These are phyloP conservation scores for Rhamphomyia laevipes DNA, from an alignment of 2,888 invertebrate genomes.

Conservation along the genomic window DNA sequence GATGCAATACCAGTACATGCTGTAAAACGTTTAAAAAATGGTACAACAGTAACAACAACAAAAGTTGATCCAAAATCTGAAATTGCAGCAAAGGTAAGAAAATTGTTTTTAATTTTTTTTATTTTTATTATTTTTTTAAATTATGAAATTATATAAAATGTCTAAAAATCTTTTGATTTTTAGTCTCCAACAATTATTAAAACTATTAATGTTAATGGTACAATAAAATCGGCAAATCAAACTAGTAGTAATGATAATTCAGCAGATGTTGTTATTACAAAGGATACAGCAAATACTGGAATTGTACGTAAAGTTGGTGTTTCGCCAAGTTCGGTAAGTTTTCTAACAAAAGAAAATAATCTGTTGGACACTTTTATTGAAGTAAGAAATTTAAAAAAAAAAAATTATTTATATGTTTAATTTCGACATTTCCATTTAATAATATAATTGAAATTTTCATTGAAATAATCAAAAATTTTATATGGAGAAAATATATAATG, in stretches of 20 bases:
- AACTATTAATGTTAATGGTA: constrained; percentile 30
- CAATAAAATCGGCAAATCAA: constrained; percentile 28
- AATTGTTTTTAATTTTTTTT: background rate
- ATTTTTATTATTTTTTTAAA: background rate
- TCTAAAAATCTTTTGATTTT: background rate
- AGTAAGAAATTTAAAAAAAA: too few relatives aligned
- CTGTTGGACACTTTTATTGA: too few relatives aligned
- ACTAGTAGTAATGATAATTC: constrained; percentile 36
- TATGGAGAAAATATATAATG: too few relatives aligned
- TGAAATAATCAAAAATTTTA: too few relatives aligned
- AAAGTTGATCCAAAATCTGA: constrained; percentile 30
- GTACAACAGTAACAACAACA: constrained; percentile 25
- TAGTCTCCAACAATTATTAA: constrained; percentile 12
- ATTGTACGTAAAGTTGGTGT: constrained; percentile 32
- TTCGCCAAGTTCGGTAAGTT: constrained; percentile 19
- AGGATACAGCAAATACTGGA: constrained; percentile 31
- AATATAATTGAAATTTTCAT: too few relatives aligned
- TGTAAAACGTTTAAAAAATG: constrained; percentile 40
- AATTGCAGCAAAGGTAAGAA: constrained; percentile 16
- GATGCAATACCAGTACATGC: constrained; percentile 40
- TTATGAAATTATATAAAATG: background rate
- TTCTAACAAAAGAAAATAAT: too few relatives aligned
- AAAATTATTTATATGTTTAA: too few relatives aligned
- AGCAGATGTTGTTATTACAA: constrained; percentile 35
- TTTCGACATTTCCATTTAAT: too few relatives aligned